phyloP scores from a whole-genome alignment of 2,113 vertebrate species.

The Apus apus region DNA sequence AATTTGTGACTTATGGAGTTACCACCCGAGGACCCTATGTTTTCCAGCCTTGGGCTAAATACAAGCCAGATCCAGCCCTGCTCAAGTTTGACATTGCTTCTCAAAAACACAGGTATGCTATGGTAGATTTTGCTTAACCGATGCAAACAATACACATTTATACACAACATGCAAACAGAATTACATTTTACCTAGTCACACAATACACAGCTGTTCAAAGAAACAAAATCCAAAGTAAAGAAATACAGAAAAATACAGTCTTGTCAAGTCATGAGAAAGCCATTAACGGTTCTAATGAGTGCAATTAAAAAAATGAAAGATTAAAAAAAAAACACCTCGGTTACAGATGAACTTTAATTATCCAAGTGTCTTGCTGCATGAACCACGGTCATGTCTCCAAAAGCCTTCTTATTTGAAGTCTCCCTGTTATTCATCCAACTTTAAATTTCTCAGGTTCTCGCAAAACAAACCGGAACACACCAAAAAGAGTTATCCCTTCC shows the following conservation, averaged over 20 bases:
- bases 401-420: background rate
- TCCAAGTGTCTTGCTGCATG: background rate
- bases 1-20: conserved; percentile 33
- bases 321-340: background rate
- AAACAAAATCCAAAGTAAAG: background rate
- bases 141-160: conserved; percentile 5
- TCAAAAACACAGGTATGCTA: conserved; percentile 46
- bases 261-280: conserved; percentile 17
- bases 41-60: conserved; percentile 55
- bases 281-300: background rate
- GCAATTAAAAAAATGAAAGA: conserved; percentile 34
- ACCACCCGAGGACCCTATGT: conserved; percentile 49
- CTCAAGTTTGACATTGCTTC: conserved; percentile 21
- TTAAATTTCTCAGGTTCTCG: background rate
- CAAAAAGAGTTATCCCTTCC: background rate
- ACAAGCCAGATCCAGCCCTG: conserved; percentile 43
- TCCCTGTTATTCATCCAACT: background rate
- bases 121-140: background rate
- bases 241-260: background rate
- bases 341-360: conserved; percentile 23
- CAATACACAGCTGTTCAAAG: background rate
- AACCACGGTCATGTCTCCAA: background rate
- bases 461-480: background rate
- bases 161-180: background rate
- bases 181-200: background rate